Base-by-base conservation (phyloP, 2,113 vertebrate species). In the Microtus pennsylvanicus region DNA sequence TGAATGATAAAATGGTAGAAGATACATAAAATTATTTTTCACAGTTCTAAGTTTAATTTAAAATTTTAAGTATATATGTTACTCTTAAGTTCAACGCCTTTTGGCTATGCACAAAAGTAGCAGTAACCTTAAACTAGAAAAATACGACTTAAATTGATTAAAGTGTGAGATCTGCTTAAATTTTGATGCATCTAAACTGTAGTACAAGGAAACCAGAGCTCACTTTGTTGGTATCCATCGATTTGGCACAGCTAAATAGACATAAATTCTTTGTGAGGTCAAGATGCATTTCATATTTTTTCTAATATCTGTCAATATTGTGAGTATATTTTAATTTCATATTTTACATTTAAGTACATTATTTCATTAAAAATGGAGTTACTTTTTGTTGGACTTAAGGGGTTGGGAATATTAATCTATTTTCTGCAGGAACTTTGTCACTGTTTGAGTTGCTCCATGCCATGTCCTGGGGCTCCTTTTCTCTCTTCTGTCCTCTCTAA, bases 221-320 rank as follows among this genome's bases (percentile, higher is more conserved):
- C 38, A 61, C 82, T 89, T 93, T 96, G 89, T 92, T 76, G 35
- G 35, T 76, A 13, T 26, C 45, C 69, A 88, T 93, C 50, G 42
- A 24, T 72, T 90, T 94, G 38, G 92, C 83, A 90, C 90, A 89
- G 58, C 78, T 88, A 92, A 96, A 58, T 93, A 88, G 19, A 93
- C 77, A 16, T 72, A 94, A 87, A 42, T 61, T 45, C 26, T 28
- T 70, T 75, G 96, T 90, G 92, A 94, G 80, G 90, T 94, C 65
- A 97, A 96, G 80, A 76, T 92, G 58, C 7, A 86, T 63, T 93
- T 83, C 80, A n/a, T 90, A n/a, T 45, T 94, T 33, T 90, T 94
- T 45, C 65, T 90, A 81, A 81, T 16, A 28, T 89, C 75, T 75
- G 30, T 89, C 55, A 30, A 85, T 90, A 45, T 42, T 88, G n/a